These are phyloP conservation scores for Siphamia tubifer DNA, from an alignment of 2,113 vertebrate genomes.

Conservation along the genomic window DNA sequence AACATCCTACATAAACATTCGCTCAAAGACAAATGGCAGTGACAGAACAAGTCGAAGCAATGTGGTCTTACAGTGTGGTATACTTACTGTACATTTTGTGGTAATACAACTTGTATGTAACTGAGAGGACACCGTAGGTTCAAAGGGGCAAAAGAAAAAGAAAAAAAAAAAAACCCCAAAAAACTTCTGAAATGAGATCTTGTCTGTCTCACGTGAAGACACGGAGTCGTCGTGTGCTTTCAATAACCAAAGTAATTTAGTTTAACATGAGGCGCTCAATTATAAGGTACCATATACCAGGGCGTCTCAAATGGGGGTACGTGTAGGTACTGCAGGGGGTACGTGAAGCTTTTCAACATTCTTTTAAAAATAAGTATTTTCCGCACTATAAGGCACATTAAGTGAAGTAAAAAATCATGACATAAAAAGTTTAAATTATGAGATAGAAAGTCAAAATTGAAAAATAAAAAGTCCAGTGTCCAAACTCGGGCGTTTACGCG, in stretches of 20 bases:
- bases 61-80: constrained; percentile 17
- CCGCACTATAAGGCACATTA: too few species aligned
- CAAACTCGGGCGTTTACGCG: too few species aligned
- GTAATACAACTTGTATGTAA: constrained; percentile 25
- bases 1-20: neutral
- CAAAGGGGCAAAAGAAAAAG: constrained; percentile 8
- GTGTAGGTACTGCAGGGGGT: too few species aligned
- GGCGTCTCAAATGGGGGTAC: too few species aligned
- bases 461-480: too few species aligned
- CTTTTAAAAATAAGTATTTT: too few species aligned
- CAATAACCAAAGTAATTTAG: constrained; percentile 36
- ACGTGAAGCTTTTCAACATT: too few species aligned
- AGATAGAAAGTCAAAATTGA: too few species aligned
- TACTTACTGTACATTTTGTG: constrained; percentile 7
- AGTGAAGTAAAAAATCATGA: too few species aligned
- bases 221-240: constrained; percentile 50
- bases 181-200: constrained; percentile 15
- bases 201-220: constrained; percentile 30
- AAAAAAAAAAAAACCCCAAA: neutral
- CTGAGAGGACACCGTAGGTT: constrained; percentile 39
- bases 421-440: too few species aligned
- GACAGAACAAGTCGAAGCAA: constrained; percentile 9
- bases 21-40: neutral
- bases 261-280: constrained; percentile 37
- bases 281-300: too few species aligned